A percentile compares a stretch with the other conserved stretches of the same genome.
phyloP scores from a whole-genome alignment of 2,797 vertebrate genomes.

The Chromis chromis region DNA sequence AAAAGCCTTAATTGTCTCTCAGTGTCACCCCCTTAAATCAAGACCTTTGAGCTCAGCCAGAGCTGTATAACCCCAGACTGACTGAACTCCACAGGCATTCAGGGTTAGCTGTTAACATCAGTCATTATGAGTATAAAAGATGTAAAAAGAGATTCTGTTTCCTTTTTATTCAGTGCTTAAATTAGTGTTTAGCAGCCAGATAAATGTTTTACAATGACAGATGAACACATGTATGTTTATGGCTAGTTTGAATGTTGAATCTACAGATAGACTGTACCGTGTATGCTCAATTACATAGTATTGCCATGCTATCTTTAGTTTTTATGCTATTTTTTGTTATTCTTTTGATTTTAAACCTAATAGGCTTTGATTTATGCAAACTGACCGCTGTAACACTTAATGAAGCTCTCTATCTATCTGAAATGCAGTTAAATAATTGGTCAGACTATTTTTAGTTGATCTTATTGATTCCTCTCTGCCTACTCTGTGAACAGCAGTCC shows the following conservation, averaged over 20 bases:
- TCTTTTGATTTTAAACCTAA: neutral
- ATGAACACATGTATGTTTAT: no score
- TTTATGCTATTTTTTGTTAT: no score
- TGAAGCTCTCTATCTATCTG: neutral
- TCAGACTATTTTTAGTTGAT: neutral
- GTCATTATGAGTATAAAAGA: neutral
- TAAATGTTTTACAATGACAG: neutral
- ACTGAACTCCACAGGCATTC: no score
- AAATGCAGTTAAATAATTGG: neutral
- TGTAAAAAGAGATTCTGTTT: neutral
- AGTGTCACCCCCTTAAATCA: constrained; percentile 13
- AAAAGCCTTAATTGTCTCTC: constrained; percentile 13
- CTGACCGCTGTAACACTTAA: neutral
- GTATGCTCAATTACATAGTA: neutral
- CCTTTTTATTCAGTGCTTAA: neutral
- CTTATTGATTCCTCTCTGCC: neutral
- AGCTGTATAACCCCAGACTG: neutral
- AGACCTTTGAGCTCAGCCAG: constrained; percentile 14
- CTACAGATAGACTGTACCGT: neutral
- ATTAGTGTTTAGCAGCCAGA: neutral
- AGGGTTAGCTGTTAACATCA: neutral
- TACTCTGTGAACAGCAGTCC: neutral
- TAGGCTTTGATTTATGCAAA: neutral
- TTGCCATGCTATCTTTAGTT: no score
- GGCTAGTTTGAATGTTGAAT: no score